These are phyloP conservation scores for Leucophenga maculata DNA, from an alignment of 2,888 invertebrate species.

Conservation along the genomic window DNA sequence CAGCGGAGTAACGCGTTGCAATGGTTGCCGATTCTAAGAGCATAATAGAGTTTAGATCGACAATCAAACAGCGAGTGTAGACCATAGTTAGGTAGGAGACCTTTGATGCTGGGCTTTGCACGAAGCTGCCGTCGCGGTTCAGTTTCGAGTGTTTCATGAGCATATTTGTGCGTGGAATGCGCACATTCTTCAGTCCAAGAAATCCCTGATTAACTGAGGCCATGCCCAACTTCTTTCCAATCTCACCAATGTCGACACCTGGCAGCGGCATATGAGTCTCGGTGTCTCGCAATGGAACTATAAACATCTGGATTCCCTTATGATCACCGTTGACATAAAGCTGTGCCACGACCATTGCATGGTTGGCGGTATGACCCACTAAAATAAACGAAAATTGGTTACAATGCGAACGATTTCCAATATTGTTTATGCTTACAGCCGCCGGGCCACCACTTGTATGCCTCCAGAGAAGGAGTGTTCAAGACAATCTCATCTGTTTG, in stretches of 20 bases:
- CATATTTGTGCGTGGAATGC: conserved; percentile 91
- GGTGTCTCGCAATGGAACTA: conserved; percentile 91
- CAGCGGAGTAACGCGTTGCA: conserved; percentile 90
- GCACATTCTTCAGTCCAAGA: conserved; percentile 86
- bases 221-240: conserved; percentile 93
- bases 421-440: conserved; percentile 84
- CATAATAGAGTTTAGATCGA: conserved; percentile 81
- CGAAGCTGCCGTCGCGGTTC: conserved; percentile 90
- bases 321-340: conserved; percentile 85
- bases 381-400: neutral
- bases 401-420: rapidly evolving
- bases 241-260: conserved; percentile 93
- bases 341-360: conserved; percentile 92
- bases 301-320: conserved; percentile 92
- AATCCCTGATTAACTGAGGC: conserved; percentile 94
- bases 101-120: conserved; percentile 85
- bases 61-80: conserved; percentile 87
- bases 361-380: conserved; percentile 93
- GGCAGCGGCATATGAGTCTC: conserved; percentile 88
- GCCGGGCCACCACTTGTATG: conserved; percentile 98
- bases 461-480: conserved; percentile 87
- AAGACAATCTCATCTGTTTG: conserved; percentile 87
- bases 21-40: conserved; percentile 87
- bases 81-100: conserved; percentile 91
- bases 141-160: conserved; percentile 94